Percentiles rank a stretch among this genome's conserved stretches.
These are phyloP conservation scores for Leucophenga maculata DNA, from an alignment of 2,888 invertebrate genomes.

Conservation along the genomic window DNA sequence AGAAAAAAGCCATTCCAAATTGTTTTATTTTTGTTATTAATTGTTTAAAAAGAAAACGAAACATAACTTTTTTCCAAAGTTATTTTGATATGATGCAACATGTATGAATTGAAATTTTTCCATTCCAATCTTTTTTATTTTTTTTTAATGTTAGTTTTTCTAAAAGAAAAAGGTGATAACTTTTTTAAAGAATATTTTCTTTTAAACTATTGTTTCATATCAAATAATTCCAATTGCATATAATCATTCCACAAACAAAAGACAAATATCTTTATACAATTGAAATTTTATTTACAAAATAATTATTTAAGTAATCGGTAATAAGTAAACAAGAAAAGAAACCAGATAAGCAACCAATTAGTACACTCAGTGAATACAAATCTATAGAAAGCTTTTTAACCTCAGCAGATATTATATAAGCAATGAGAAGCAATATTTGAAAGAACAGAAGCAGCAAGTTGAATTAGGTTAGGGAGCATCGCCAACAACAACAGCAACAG, in stretches of 20 bases:
- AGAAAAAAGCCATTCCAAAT: conserved; percentile 53
- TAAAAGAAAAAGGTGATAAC: background rate
- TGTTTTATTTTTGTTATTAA: conserved; percentile 49
- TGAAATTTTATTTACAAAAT: background rate
- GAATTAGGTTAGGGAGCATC: too few relatives aligned
- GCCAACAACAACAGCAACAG: background rate
- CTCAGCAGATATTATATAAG: conserved; percentile 5
- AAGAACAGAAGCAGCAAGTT: too few relatives aligned
- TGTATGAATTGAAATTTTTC: too few relatives aligned
- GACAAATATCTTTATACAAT: conserved; percentile 30
- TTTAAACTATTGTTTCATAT: background rate
- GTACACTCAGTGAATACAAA: too few relatives aligned
- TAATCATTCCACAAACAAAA: background rate
- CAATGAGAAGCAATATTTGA: background rate
- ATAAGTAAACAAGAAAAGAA: too few relatives aligned
- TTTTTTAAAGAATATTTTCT: conserved; percentile 5
- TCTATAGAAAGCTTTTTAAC: background rate
- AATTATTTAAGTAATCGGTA: too few relatives aligned
- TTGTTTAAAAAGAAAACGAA: conserved; percentile 49
- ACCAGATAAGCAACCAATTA: too few relatives aligned
- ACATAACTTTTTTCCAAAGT: too few relatives aligned
- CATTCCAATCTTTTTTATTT: too few relatives aligned
- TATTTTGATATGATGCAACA: too few relatives aligned
- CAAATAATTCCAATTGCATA: background rate
- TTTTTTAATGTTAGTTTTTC: background rate